Conservation (phyloP, 2,113 vertebrate genomes). For the Ia io region DNA sequence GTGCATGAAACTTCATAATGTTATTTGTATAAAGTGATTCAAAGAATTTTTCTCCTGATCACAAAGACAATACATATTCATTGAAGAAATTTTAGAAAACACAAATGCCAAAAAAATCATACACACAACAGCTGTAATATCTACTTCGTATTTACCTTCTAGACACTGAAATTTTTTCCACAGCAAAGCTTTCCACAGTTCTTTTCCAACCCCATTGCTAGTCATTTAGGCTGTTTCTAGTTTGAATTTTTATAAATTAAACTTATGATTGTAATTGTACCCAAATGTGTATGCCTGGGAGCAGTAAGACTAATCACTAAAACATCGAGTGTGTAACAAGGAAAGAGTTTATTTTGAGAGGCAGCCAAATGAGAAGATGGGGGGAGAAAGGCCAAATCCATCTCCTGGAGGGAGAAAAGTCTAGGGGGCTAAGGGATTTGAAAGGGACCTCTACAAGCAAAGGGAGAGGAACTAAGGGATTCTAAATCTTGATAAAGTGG, state of each 20-base stretch:
- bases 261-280: background rate
- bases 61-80: background rate
- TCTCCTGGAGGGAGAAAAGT: background rate
- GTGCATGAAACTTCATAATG: background rate
- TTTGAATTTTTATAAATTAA: conserved; percentile 33
- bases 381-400: background rate
- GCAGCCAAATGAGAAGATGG: background rate
- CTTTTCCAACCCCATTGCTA: background rate
- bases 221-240: background rate
- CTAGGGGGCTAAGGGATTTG: background rate
- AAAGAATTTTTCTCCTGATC: background rate
- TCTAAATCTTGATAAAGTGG: background rate
- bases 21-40: background rate
- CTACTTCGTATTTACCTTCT: background rate
- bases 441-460: background rate
- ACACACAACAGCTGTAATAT: background rate
- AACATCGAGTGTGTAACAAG: background rate
- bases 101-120: background rate
- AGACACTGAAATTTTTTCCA: background rate
- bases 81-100: conserved; percentile 11
- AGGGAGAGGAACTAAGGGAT: background rate
- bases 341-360: background rate
- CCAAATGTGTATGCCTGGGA: background rate
- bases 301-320: background rate
- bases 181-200: background rate